A percentile compares a stretch with the other conserved stretches of the same genome.
These are phyloP conservation scores for Temnothorax longispinosus DNA, from an alignment of 1,140 invertebrate species.

Conservation along the genomic window DNA sequence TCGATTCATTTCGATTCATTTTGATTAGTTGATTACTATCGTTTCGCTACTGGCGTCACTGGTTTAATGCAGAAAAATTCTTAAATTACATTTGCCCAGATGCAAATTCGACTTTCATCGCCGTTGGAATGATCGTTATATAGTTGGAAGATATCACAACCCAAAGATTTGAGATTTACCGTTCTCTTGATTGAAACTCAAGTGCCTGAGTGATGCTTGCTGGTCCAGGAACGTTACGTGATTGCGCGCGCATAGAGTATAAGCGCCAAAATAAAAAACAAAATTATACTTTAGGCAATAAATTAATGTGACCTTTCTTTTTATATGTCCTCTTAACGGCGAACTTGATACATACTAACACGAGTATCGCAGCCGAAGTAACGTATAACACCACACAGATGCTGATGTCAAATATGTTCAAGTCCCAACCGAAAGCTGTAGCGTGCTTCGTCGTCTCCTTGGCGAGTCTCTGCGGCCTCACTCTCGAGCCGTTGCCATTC, in stretches of 20 bases:
- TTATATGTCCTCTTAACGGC: conserved; percentile 89
- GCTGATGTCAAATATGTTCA: conserved; percentile 90
- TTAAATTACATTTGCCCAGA: neutral
- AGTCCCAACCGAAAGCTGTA: conserved; percentile 85
- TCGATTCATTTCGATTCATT: neutral
- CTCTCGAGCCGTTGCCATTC: conserved; percentile 62
- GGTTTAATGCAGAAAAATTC: neutral
- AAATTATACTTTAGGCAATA: conserved; percentile 88
- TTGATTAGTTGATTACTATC: neutral
- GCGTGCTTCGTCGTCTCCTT: conserved; percentile 79
- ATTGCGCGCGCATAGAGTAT: neutral
- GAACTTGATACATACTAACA: conserved; percentile 92
- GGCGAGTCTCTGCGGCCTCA: conserved; percentile 71
- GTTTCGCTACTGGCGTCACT: neutral
- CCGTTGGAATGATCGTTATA: neutral
- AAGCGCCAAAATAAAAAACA: conserved; percentile 12
- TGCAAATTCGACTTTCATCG: neutral
- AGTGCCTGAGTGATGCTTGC: neutral
- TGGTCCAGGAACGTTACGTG: conserved; percentile 1
- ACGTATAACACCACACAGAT: conserved; percentile 92
- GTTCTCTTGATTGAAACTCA: neutral
- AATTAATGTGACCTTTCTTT: conserved; percentile 89
- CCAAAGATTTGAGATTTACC: conserved; percentile 3
- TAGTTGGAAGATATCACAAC: conserved; percentile 27
- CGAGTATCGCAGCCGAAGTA: conserved; percentile 89